Evolutionary conservation across 2,113 vertebrate species (phyloP).

Genomic region (Vidua macroura): DNA sequence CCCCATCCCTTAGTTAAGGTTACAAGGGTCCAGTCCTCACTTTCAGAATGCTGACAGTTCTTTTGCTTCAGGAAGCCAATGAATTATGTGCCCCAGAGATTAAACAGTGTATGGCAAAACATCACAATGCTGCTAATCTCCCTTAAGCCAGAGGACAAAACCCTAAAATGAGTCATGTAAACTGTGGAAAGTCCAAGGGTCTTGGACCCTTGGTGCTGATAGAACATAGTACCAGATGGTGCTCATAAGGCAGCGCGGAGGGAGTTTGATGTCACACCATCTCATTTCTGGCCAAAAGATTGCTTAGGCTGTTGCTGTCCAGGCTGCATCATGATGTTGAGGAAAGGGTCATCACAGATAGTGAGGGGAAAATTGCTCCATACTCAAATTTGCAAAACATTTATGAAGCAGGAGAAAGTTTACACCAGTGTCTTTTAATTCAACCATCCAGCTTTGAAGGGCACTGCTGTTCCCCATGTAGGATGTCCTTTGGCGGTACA

Average conservation of each 20-base stretch:
- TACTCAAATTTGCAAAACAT: not conserved
- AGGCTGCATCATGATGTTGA: not conserved
- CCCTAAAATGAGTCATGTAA: not conserved
- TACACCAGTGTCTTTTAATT: not conserved
- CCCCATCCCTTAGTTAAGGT: not conserved
- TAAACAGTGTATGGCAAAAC: not conserved
- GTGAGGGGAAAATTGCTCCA: not conserved
- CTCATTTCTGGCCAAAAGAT: not conserved
- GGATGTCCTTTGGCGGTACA: not conserved
- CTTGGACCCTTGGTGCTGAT: not conserved
- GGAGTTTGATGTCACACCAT: not conserved
- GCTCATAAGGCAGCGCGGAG: fast-evolving
- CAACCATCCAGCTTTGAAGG: not conserved
- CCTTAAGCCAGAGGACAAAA: not conserved
- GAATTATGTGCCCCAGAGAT: not conserved
- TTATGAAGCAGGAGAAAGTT: not conserved
- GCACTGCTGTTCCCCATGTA: not conserved
- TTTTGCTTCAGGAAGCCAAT: not conserved
- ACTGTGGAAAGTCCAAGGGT: not conserved
- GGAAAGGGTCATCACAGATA: not conserved
- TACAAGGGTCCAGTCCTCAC: not conserved
- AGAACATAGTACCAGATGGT: not conserved
- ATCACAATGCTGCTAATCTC: not conserved
- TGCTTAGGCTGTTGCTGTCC: not conserved
- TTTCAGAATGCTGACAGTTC: not conserved